Evolutionary conservation across 2,888 invertebrate genomes (phyloP), one percentile per base, ranked within the genome.

Genomic region (Ennomos fuscantarius): DNA sequence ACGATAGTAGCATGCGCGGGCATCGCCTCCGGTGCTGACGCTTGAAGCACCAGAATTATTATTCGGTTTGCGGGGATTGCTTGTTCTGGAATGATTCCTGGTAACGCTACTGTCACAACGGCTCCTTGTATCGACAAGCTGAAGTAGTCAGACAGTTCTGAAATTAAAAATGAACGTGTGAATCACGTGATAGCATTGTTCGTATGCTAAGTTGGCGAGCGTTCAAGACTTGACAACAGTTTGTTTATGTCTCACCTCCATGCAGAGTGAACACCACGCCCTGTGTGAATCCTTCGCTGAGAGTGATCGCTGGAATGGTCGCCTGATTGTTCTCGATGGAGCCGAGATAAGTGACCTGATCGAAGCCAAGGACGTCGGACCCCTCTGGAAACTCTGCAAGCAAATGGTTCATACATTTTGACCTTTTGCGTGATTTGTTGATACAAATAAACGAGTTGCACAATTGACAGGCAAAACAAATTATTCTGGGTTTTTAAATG

Each of bases 291-390:
- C 76, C 79, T 47, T 73, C 69, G 10, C 42, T 65, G 6, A 79
- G 67, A 15, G 60, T 65, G 37, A 79, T 75, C 3, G 67, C 50
- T 12, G 60, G 60, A 31, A 76, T 53, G 8, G 37, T 51, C 9
- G 69, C 40, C 1, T 48, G 40, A 32, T 62, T 51, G 15, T 64
- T 61, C 33, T 67, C 61, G 8, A 78, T 66, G 3, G 69, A 56
- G 8, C 79, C 80, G 2, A 66, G 15, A 48, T 77, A 78, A 24
- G 63, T 68, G 9, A 64, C 48, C 41, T 60, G 62, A 39, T 78
- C 72, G 40, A 78, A 78, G 10, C 67, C 71, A 35, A 77, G 68
- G 31, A 68, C 31, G 8, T 0, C 33, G 3, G 51, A 53, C 9
- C 58, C 44, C 8, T 63, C 55, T n/a, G 63, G 49, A 11, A 39